Evolutionary conservation across 2,888 invertebrate genomes (phyloP), one percentile per base, ranked within the genome.

Genomic region (Drosophila gaucha): DNA sequence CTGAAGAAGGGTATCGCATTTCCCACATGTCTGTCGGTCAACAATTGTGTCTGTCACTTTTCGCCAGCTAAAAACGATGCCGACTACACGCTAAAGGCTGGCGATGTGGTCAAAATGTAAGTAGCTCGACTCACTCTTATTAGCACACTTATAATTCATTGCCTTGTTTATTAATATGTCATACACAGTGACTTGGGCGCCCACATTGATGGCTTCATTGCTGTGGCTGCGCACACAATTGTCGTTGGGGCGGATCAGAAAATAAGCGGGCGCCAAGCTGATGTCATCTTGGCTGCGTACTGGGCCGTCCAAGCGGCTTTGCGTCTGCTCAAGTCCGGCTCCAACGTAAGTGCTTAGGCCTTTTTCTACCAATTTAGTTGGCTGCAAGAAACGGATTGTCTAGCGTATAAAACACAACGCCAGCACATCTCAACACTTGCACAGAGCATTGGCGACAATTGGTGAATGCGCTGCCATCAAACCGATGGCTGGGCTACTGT

Each of bases 21-120:
- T 92, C 99, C 99, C 56, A 99, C 99, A 66, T 99, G 99, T 93
- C 95, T 99, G 71, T 99, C 99, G 18, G 96, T 98, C 59, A 99
- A 99, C 93, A 99, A 99, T 92, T 99, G 99, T 93, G 98, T 99
- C 92, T 99, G 99, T 92, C 99, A 99, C 92, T 99, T 96, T 92
- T 99, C 99, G 49, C 99, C 99, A 22, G 95, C 99, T 73, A 96
- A 96, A 79, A 97, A 96, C 92, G 99, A 99, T 93, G 94, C 95
- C 14, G 97, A 98, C 92, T 95, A 95, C 82, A 93, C 94, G 72
- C 92, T 99, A 59, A 96, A 97, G 92, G 95, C 96, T 86, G 98
- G 97, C 60, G 99, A 99, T 93, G 93, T 99, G 86, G 98, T 98
- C 63, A 99, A 99, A 95, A 96, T 98, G 98, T 98, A 94, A 95